phyloP scores from a whole-genome alignment of 1,140 invertebrate species.

The Pseudomyrmex cubaensis region DNA sequence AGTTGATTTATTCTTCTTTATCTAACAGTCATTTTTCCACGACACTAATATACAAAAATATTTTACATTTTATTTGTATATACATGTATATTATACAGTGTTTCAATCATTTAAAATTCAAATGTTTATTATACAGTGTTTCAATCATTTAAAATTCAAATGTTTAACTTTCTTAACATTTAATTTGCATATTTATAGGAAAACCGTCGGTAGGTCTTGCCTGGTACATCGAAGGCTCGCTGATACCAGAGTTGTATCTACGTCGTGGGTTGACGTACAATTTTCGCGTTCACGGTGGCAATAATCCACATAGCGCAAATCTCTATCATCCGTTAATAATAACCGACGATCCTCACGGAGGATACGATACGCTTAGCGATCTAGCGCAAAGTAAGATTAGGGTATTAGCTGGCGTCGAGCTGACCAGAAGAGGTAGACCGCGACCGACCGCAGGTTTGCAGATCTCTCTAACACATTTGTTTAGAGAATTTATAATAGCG shows the following conservation, averaged over 20 bases:
- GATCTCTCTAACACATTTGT: background rate
- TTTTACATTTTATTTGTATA: too few relatives aligned
- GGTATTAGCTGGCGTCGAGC: constrained; percentile 94
- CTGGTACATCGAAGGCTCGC: constrained; percentile 95
- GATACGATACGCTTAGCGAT: constrained; percentile 91
- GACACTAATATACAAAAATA: background rate
- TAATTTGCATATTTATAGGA: constrained; percentile 74
- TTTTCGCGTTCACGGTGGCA: constrained; percentile 93
- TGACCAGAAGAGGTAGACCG: constrained; percentile 91
- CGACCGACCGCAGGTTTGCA: constrained; percentile 89
- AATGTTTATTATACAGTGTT: too few relatives aligned
- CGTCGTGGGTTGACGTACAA: constrained; percentile 94
- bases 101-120: too few relatives aligned
- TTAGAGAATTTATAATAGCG: too few relatives aligned
- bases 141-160: too few relatives aligned
- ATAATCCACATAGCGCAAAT: constrained; percentile 94
- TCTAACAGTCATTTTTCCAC: background rate
- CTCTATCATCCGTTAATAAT: constrained; percentile 97
- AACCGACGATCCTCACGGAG: constrained; percentile 93
- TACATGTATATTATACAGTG: too few relatives aligned
- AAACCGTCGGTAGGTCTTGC: constrained; percentile 87
- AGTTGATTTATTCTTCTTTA: background rate
- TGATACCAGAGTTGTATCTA: constrained; percentile 95
- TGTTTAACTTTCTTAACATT: too few relatives aligned
- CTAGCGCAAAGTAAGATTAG: constrained; percentile 89